A percentile compares a stretch with the other conserved stretches of the same genome.
Evolutionary conservation across 30 jellyfish, hydroid and myxozoan species (phyloP).

Genomic region (Aurelia aurita complex sp. Pacific): DNA sequence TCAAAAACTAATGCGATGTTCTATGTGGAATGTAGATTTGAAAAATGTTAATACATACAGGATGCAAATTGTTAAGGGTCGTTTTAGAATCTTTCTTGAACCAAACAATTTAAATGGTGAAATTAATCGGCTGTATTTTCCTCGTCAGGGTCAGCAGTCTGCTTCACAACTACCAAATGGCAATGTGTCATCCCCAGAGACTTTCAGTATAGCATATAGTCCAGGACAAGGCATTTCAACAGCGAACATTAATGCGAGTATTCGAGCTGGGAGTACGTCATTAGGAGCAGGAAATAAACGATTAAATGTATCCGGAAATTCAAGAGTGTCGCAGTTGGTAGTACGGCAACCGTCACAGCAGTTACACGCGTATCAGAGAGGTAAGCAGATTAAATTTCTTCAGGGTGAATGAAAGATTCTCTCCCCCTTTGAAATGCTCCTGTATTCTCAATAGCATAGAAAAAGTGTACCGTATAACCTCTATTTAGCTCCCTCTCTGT

Average conservation of each 20-base stretch:
- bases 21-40: too few species aligned
- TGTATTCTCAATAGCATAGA: too few species aligned
- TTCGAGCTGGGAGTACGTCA: conserved; percentile 17
- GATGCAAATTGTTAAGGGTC: too few species aligned
- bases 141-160: conserved; percentile 18
- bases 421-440: too few species aligned
- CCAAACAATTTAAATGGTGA: background rate
- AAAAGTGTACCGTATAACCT: too few species aligned
- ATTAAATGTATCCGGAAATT: conserved; percentile 23
- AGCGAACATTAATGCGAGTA: conserved; percentile 22
- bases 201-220: conserved; percentile 36
- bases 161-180: conserved; percentile 38
- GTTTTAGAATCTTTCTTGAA: too few species aligned
- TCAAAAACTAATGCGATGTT: too few species aligned
- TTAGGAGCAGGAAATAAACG: conserved; percentile 20
- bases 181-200: conserved; percentile 41
- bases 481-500: too few species aligned
- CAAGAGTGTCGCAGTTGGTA: conserved; percentile 58
- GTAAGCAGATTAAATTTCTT: conserved; percentile 1
- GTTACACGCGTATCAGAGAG: conserved; percentile 1
- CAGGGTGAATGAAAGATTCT: too few species aligned
- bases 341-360: conserved; percentile 64
- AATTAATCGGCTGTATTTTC: background rate
- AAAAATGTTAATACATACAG: too few species aligned
- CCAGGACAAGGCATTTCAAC: conserved; percentile 51